Evolutionary conservation across 2,113 vertebrate species (phyloP).

Genomic region (Panthera tigris): DNA sequence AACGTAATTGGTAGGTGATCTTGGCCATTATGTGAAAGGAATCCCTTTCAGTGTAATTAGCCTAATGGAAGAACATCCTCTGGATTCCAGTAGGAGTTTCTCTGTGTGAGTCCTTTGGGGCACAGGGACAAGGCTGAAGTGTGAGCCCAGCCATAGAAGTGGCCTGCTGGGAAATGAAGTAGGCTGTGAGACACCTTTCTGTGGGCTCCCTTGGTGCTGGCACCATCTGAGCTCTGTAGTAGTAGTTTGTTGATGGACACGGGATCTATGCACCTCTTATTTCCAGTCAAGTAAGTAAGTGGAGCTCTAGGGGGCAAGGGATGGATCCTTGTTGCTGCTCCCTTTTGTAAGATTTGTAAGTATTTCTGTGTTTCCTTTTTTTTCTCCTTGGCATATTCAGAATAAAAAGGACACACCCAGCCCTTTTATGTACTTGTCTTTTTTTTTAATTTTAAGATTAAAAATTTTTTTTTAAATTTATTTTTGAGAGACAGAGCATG

Average conservation of each 20-base stretch:
- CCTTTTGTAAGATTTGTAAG: neutral
- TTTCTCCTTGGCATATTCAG: neutral
- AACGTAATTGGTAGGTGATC: neutral
- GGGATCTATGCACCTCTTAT: neutral
- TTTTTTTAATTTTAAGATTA: too few relatives aligned
- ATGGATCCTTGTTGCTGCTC: neutral
- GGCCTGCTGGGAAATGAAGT: neutral
- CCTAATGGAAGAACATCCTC: neutral
- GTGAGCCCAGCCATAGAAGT: neutral
- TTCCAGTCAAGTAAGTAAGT: neutral
- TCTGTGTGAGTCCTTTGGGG: neutral
- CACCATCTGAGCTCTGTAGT: neutral
- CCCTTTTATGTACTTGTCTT: neutral
- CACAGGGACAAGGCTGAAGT: neutral
- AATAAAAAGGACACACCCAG: neutral
- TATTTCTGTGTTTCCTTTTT: neutral
- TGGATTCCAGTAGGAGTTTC: neutral
- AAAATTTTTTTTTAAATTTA: too few relatives aligned
- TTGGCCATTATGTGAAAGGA: neutral
- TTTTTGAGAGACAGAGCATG: too few relatives aligned
- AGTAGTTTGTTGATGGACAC: neutral
- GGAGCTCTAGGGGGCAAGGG: neutral
- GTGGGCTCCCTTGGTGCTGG: neutral
- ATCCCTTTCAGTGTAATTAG: neutral
- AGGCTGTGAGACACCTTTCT: neutral